Evolutionary conservation across 1,140 invertebrate genomes (phyloP).

Genomic region (Drosophila nannoptera): DNA sequence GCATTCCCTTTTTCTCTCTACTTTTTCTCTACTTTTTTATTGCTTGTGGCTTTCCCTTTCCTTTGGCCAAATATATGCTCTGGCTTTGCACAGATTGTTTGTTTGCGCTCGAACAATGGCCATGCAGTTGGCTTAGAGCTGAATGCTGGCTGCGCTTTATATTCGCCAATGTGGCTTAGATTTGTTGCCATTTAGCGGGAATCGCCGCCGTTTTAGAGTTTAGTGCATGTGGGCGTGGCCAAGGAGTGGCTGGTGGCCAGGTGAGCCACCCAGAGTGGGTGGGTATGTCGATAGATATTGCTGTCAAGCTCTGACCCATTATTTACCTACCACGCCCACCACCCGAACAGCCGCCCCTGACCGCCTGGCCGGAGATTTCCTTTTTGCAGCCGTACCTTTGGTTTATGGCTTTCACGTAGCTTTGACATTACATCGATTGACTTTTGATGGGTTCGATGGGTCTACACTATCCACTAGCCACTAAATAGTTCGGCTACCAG

Average conservation of each 20-base stretch:
- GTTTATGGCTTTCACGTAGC: slow-evolving; percentile 19
- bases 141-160: slow-evolving; percentile 8
- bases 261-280: slow-evolving; percentile 3
- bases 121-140: slow-evolving; percentile 21
- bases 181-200: slow-evolving; percentile 43
- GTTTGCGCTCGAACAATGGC: slow-evolving; percentile 14
- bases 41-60: slow-evolving; percentile 2
- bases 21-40: background rate
- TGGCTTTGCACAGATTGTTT: slow-evolving; percentile 25
- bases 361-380: too few relatives aligned
- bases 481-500: slow-evolving; percentile 19
- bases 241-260: slow-evolving; percentile 24
- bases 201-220: slow-evolving; percentile 37
- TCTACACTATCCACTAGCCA: slow-evolving; percentile 3
- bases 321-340: slow-evolving; percentile 4
- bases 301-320: slow-evolving; percentile 35
- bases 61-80: slow-evolving; percentile 19
- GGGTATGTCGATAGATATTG: slow-evolving; percentile 6
- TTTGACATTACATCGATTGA: slow-evolving; percentile 47
- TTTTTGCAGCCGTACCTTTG: slow-evolving; percentile 2
- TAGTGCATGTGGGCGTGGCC: slow-evolving; percentile 24
- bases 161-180: slow-evolving; percentile 31
- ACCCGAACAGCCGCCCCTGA: too few relatives aligned
- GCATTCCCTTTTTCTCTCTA: background rate
- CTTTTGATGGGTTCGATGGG: slow-evolving; percentile 24